Percentiles rank a stretch among this genome's conserved stretches.
These are phyloP conservation scores for Miichthys miiuy DNA, from an alignment of 2,797 vertebrate genomes.

Conservation along the genomic window DNA sequence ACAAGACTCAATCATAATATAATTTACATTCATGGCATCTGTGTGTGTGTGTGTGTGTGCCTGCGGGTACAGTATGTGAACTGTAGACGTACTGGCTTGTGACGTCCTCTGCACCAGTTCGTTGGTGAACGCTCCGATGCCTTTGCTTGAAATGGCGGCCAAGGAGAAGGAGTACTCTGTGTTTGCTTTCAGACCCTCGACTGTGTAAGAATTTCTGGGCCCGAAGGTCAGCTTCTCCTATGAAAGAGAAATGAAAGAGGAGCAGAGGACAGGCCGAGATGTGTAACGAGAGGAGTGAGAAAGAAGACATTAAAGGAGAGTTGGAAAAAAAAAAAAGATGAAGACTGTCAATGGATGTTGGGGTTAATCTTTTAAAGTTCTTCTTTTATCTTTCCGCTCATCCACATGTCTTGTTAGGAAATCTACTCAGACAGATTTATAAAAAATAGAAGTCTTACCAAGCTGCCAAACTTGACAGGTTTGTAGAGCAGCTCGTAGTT, in stretches of 20 bases:
- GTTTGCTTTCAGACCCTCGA: constrained; percentile 95
- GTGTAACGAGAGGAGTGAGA: constrained; percentile 26
- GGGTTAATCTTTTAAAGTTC: constrained; percentile 59
- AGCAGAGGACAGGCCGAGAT: constrained; percentile 41
- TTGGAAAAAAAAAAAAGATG: constrained; percentile 26
- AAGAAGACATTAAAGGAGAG: constrained; percentile 38
- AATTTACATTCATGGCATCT: constrained; percentile 20
- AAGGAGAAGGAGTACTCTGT: constrained; percentile 97
- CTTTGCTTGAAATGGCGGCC: constrained; percentile 95
- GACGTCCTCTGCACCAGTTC: constrained; percentile 94
- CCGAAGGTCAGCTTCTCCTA: constrained; percentile 93
- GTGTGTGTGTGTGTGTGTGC: constrained; percentile 11
- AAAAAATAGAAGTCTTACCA: constrained; percentile 84
- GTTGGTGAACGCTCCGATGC: constrained; percentile 96
- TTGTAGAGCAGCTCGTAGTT: constrained; percentile 96
- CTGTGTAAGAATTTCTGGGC: constrained; percentile 89
- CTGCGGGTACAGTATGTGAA: constrained; percentile 29
- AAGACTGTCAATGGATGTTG: constrained; percentile 37
- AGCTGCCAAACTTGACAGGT: constrained; percentile 89
- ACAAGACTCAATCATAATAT: constrained; percentile 32
- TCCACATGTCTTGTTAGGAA: constrained; percentile 37
- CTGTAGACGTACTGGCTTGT: constrained; percentile 97
- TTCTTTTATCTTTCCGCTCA: constrained; percentile 45
- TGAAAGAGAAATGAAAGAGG: constrained; percentile 40
- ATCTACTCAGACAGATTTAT: constrained; percentile 38